phyloP scores from a whole-genome alignment of 30 jellyfish, hydroid and myxozoan species.

The Clytia hemisphaerica region DNA sequence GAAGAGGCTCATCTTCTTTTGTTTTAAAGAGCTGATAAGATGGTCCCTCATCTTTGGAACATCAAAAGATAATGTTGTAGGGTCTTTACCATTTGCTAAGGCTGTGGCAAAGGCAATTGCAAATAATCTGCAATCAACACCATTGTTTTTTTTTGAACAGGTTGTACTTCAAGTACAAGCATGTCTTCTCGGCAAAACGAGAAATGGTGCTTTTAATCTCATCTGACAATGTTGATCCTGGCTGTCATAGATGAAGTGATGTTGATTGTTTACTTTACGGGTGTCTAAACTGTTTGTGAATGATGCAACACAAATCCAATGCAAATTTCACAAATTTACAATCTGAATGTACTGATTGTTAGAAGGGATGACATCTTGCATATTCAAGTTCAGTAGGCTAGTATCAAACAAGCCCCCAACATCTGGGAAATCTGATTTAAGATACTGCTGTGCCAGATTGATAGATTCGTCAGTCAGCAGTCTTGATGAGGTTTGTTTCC shows the following conservation, averaged over 20 bases:
- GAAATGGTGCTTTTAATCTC: not conserved
- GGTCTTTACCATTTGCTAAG: slow-evolving; percentile 8
- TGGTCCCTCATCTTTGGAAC: slow-evolving; percentile 22
- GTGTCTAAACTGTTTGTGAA: not conserved
- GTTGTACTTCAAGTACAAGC: not conserved
- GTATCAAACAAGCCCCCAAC: slow-evolving; percentile 1
- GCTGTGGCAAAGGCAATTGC: slow-evolving; percentile 45
- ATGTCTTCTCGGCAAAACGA: not conserved
- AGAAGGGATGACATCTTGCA: not conserved
- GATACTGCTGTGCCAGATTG: not conserved
- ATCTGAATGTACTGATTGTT: slow-evolving; percentile 13
- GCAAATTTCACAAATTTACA: slow-evolving; percentile 2
- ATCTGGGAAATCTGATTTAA: not conserved
- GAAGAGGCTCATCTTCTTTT: not conserved
- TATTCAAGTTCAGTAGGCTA: not conserved
- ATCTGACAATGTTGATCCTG: not conserved
- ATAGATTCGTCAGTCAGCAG: slow-evolving; percentile 5
- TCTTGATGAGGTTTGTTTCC: not conserved
- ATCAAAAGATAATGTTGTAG: slow-evolving; percentile 11
- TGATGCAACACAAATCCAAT: slow-evolving; percentile 31
- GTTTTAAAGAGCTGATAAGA: not conserved
- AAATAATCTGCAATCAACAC: slow-evolving; percentile 38
- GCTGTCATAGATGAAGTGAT: slow-evolving; percentile 26
- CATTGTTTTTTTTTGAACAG: slow-evolving; percentile 27
- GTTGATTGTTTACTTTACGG: slow-evolving; percentile 12